Base-by-base conservation (phyloP, 2,113 vertebrate genomes). In the Phyllopteryx taeniolatus region DNA sequence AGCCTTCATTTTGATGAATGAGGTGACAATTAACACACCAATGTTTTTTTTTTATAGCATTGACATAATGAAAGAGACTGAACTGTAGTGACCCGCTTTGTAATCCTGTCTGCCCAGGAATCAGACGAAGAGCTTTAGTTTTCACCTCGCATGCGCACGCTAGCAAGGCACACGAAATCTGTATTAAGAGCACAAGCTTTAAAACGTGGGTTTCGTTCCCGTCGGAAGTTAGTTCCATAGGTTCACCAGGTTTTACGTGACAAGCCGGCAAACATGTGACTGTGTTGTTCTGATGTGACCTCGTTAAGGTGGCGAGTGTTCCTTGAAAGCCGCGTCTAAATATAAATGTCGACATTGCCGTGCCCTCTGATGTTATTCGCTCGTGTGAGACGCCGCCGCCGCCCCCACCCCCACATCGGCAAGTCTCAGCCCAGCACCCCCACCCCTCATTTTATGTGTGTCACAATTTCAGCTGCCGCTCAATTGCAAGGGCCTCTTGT, bases 241-340 rank as follows among this genome's bases (percentile, higher is more conserved):
- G 6, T 39, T 39, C 35, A 39, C 4, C 15, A 17, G 49, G 49
- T 53, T 53, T 53, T 2, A 2, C 17, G 3, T 53, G 35, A 39
- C 3, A 19, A 22, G 62, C 11, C 2, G 8, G 12, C n/a, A 46
- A 49, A 47, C 19, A 1, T n/a, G 15, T 33, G 43, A 67, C 31
- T 31, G 31, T 14, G 2, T 33, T 60, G 59, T 60, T 60, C 31
- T 35, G 31, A 35, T 39, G 19, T 35, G 17, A n/a, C 49, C 17
- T 31, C 8, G n/a, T 31, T 46, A 8, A 27, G 17, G 33, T 35
- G 31, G 5, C 1, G 59, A 35, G 8, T 17, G 20, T n/a, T n/a
- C 77, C 44, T 72, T 27, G 77, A 80, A 78, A 75, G 68, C 13
- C 51, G 67, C 17, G 27, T 80, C 70, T 77, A 80, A 78, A 78